Percentiles rank a stretch among this genome's conserved stretches.
phyloP scores from a whole-genome alignment of 1,140 invertebrate species.

The Rhopalosiphum maidis region DNA sequence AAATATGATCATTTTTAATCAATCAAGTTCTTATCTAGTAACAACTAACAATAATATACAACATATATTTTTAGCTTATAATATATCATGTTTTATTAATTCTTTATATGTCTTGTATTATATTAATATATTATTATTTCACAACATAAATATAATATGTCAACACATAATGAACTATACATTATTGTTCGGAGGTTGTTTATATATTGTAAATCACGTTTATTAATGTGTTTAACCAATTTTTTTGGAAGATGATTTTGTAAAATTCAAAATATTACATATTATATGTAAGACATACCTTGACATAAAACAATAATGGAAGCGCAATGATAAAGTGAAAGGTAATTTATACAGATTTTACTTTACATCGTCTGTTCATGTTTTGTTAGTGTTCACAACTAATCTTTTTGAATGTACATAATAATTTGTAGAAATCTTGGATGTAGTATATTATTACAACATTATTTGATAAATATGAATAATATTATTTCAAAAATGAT shows the following conservation, averaged over 20 bases:
- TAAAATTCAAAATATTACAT: not conserved
- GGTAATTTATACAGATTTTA: not conserved
- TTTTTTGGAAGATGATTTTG: not conserved
- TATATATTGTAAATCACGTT: not conserved
- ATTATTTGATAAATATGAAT: not conserved
- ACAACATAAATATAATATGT: not conserved
- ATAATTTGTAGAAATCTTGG: not conserved
- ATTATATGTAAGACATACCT: not conserved
- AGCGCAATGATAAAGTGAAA: not conserved
- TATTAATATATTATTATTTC: not conserved
- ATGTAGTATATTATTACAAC: not conserved
- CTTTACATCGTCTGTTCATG: not conserved
- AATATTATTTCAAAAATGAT: not conserved
- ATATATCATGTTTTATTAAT: not conserved
- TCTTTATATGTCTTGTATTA: no score
- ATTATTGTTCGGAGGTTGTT: not conserved
- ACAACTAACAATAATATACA: not conserved
- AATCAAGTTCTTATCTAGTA: no score
- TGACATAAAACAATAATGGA: conserved; percentile 1
- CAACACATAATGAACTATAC: not conserved
- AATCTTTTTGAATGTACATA: not conserved
- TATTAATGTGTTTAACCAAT: not conserved
- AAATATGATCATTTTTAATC: not conserved
- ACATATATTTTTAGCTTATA: not conserved
- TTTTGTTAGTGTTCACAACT: not conserved